Evolutionary conservation across 2,888 invertebrate genomes (phyloP).

Genomic region (Timema cristinae): DNA sequence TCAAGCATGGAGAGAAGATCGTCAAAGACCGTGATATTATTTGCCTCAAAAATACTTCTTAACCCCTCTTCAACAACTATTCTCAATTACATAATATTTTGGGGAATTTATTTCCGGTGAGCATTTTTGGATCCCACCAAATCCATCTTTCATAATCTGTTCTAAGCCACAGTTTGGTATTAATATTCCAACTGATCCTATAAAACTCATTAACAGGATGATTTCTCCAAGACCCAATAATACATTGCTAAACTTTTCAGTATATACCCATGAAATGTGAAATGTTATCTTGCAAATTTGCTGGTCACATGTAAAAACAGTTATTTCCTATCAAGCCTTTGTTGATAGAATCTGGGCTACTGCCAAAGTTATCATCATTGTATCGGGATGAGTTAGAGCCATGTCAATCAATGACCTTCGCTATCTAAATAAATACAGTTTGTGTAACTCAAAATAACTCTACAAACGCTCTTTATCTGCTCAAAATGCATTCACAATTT

Average conservation of each 20-base stretch:
- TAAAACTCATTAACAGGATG: background rate
- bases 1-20: background rate
- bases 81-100: background rate
- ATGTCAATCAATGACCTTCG: background rate
- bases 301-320: background rate
- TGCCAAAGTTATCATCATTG: background rate
- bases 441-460: no score
- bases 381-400: background rate
- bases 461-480: no score
- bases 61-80: background rate
- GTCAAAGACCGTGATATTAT: background rate
- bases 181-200: background rate
- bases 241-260: background rate
- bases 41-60: background rate
- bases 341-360: background rate
- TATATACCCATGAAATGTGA: background rate
- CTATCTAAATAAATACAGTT: no score
- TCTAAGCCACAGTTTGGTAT: background rate
- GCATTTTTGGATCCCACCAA: background rate
- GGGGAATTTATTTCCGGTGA: background rate
- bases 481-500: no score
- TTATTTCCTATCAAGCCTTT: background rate
- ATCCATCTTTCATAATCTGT: background rate
- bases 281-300: background rate
- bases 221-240: background rate